Evolutionary conservation across 2,888 invertebrate species (phyloP), one percentile per base, ranked within the genome.

Genomic region (Drosophila lacicola): DNA sequence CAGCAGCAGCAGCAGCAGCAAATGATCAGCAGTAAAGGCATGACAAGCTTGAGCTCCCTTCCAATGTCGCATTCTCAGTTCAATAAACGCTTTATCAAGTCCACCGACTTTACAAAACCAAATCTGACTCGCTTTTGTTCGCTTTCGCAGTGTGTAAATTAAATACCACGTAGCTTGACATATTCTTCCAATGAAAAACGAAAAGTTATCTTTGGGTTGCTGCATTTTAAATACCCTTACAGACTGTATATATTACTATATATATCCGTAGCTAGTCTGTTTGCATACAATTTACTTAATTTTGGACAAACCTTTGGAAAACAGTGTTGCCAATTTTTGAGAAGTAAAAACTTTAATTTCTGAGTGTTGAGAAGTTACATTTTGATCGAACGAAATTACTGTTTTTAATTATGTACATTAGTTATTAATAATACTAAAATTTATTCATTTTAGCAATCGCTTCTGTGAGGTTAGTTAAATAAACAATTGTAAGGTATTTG

Each of bases 41-140:
- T 49, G 33, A 21, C 34, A 34, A 53, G 51, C 47, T 36, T 36
- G 33, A 56, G 37, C 42, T 55, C 29, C n/a, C 3, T 29, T 44
- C 9, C 51, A 64, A 45, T 64, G 36, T 53, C 37, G 21, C 39
- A 53, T 53, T 41, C 41, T 46, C 60, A 78, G 75, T 76, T 78
- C 75, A 78, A 78, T 74, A 76, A 78, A 74, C 75, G 70, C 64
- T 78, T 65, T 78, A 74, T 76, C 75, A 77, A 63, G 51, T 54
- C 50, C 47, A 33, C 14, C 47, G 54, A 60, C 46, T 45, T 67
- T 68, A 37, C 68, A 63, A 45, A 58, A 49, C 6, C 47, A 33
- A 65, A 65, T 70, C 60, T 47, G 44, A 54, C 55, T 51, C 47
- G 54, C 70, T 51, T 66, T 58, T 65, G 42, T 56, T 53, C 19